Base-by-base conservation (phyloP, 2,888 invertebrate genomes). In the Eristalinus aeneus region DNA sequence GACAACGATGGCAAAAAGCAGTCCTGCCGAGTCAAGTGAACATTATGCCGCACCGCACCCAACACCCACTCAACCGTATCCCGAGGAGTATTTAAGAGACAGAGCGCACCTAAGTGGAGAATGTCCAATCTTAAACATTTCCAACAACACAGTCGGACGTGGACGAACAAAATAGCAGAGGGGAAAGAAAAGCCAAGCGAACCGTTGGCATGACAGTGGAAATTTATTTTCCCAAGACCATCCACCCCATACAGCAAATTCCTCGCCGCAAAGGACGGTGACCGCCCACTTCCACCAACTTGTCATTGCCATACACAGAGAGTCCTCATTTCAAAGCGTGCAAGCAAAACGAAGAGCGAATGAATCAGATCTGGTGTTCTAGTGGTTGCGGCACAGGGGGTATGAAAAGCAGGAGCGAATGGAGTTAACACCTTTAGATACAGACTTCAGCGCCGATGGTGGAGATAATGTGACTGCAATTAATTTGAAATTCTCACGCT, bases 201-300 rank as follows among this genome's bases (percentile, higher is more conserved):
- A 71, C 58, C 60, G 46, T 60, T 31, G 31, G 27, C 46, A 71
- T 32, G 31, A 39, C 71, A 46, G 8, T 31, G 39, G 36, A 23
- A 39, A 71, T 46, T 46, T 46, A 60, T 71, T 71, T 69, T 60
- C 71, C 39, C 60, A 31, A 46, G 36, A 60, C 46, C 46, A 27
- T 71, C 39, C 12, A 10, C 27, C 22, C 16, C 46, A 46, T 16
- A 16, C 16, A n/a, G 9, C n/a, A 2, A 6, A 46, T 2, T 16
- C 16, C 16, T 8, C 16, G 5, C 46, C 6, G 8, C 8, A 8
- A 46, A 16, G 46, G 46, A 3, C 32, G 22, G 11, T 12, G 22
- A 11, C 20, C 46, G 58, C 60, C 71, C 71, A 56, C 56, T 10
- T 20, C 71, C 32, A 69, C 23, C 60, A 27, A 34, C 46, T 39